phyloP scores from a whole-genome alignment of 2,797 vertebrate genomes.

The Rhynchonycteris naso region DNA sequence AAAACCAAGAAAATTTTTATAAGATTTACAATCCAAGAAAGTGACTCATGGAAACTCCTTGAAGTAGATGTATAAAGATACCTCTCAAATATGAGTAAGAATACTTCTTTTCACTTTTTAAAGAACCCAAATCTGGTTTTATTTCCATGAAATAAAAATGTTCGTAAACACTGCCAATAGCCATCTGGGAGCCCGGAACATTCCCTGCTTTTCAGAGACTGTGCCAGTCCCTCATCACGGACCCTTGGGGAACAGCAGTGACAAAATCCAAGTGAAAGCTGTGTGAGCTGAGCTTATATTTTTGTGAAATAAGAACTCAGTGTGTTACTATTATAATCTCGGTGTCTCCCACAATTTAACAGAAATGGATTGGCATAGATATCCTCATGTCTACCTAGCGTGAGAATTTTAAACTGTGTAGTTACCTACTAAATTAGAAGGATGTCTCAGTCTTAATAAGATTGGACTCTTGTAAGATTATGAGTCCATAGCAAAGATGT shows the following conservation, averaged over 20 bases:
- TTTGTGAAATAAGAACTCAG: slow-evolving; percentile 33
- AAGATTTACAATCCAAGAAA: not conserved
- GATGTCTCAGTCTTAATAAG: not conserved
- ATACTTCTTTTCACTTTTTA: not conserved
- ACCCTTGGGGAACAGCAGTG: not conserved
- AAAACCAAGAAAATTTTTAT: not conserved
- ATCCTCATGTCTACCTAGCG: not conserved
- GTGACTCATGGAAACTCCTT: not conserved
- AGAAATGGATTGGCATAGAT: not conserved
- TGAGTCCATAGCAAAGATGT: not conserved
- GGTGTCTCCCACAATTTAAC: not conserved
- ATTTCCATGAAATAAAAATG: not conserved
- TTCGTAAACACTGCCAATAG: not conserved
- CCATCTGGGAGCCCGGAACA: not conserved
- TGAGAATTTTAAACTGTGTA: not conserved
- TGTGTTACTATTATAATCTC: not conserved
- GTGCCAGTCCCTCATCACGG: not conserved
- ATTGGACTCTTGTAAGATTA: slow-evolving; percentile 8
- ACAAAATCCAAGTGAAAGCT: not conserved
- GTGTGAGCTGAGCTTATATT: not conserved
- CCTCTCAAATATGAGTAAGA: not conserved
- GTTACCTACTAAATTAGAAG: not conserved
- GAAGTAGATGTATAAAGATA: not conserved
- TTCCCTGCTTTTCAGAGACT: not conserved
- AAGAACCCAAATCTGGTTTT: not conserved